Evolutionary conservation across 1,140 invertebrate species (phyloP), one percentile per base, ranked within the genome.

Genomic region (Bombus impatiens): DNA sequence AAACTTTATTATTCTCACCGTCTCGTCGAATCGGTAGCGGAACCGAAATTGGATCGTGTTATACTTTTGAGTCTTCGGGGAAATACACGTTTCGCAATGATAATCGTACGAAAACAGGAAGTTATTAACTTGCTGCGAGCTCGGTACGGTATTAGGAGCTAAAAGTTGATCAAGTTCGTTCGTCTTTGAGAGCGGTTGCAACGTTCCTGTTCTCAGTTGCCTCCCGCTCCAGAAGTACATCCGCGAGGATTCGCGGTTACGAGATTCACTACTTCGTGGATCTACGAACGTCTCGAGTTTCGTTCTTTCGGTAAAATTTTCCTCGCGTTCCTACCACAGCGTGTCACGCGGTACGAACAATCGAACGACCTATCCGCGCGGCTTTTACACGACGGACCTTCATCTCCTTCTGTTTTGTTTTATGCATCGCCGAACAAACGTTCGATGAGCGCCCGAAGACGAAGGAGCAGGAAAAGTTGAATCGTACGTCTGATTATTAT

Each of bases 101-200:
- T 79, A 35, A 47, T 53, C 57, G 76, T 40, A 32, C 47, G 32
- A 28, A 40, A n/a, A 35, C 42, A 40, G 18, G 40, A 25, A 71
- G 59, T 89, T 82, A 83, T 88, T 82, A 82, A 84, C 32, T 82
- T n/a, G 42, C 37, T 62, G 57, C 37, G 59, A 40, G 68, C 86
- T 88, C 53, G 62, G 44, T 86, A 86, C 8, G 47, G 1, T 53
- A 88, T 88, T 53, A 82, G 65, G 15, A 32, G 47, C 13, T 37
- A 57, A 65, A 65, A 86, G 74, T 86, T 82, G 74, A 62, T 65
- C 10, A 78, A 88, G 59, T 88, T 89, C 37, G 71, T 75, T 79
- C 79, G 82, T 85, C 82, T 86, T 62, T 77, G 77, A 44, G 78
- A 82, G 82, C 67, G 67, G 62, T 78, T 67, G 67, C 77, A 68